Evolutionary conservation across 1,140 invertebrate genomes (phyloP).

Genomic region (Vanessa tameamea): DNA sequence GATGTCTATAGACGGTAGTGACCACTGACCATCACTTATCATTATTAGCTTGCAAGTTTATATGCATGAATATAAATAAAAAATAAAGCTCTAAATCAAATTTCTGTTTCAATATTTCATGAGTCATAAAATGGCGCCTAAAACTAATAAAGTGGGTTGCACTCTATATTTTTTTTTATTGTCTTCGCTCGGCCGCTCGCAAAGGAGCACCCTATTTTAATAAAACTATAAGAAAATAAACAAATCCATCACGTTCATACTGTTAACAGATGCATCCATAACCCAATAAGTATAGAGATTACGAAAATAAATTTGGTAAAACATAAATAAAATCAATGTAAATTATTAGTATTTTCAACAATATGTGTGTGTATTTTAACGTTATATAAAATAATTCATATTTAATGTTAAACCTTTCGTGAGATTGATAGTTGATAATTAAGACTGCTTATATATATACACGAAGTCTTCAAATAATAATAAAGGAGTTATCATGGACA

Average conservation of each 20-base stretch:
- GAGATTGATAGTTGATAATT: no score
- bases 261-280: slow-evolving; percentile 58
- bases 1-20: no score
- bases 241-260: slow-evolving; percentile 45
- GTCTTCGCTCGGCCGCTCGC: slow-evolving; percentile 16
- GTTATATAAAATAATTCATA: no score
- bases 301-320: not conserved
- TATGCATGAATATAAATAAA: not conserved
- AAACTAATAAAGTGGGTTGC: slow-evolving; percentile 20
- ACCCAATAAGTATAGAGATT: slow-evolving; percentile 12
- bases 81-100: not conserved
- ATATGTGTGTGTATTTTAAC: no score
- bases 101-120: slow-evolving; percentile 17
- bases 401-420: no score
- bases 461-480: no score
- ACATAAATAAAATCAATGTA: no score
- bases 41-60: not conserved
- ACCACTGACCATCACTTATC: no score
- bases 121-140: slow-evolving; percentile 30
- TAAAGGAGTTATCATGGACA: no score
- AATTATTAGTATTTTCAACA: no score
- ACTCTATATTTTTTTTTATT: slow-evolving; percentile 38
- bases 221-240: slow-evolving; percentile 51
- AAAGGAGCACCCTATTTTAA: slow-evolving; percentile 43
- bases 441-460: no score